phyloP scores from a whole-genome alignment of 2,888 invertebrate species.

The Perizoma affinitatum region DNA sequence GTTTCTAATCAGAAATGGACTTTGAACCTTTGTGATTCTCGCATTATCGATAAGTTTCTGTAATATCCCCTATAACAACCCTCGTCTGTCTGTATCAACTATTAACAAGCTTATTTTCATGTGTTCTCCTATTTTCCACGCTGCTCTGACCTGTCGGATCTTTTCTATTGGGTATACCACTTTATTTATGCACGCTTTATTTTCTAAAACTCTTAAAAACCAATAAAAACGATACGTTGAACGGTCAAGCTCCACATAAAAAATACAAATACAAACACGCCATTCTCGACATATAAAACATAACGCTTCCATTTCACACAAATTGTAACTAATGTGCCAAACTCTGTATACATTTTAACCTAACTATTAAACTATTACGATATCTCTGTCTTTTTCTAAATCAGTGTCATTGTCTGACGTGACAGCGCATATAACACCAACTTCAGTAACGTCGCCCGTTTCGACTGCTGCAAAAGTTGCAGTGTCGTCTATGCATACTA shows the following conservation, averaged over 20 bases:
- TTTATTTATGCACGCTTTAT: slow-evolving; percentile 62
- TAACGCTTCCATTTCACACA: slow-evolving; percentile 68
- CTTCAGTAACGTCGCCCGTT: slow-evolving; percentile 75
- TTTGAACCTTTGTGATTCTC: neutral
- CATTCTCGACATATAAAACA: slow-evolving; percentile 69
- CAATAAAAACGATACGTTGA: slow-evolving; percentile 74
- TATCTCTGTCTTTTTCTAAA: slow-evolving; percentile 26
- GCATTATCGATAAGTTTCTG: neutral
- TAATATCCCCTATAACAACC: slow-evolving; percentile 3
- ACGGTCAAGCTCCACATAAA: slow-evolving; percentile 80
- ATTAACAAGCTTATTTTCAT: slow-evolving; percentile 68
- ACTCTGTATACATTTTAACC: slow-evolving; percentile 55
- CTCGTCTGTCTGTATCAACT: slow-evolving; percentile 23
- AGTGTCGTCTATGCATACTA: slow-evolving; percentile 59
- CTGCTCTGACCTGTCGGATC: slow-evolving; percentile 79
- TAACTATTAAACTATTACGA: slow-evolving; percentile 60
- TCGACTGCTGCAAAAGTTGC: slow-evolving; percentile 68
- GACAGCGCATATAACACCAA: slow-evolving; percentile 80
- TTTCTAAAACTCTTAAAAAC: slow-evolving; percentile 57
- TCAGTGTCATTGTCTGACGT: slow-evolving; percentile 83
- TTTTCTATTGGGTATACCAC: slow-evolving; percentile 77
- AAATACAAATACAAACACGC: slow-evolving; percentile 80
- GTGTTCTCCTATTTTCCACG: slow-evolving; percentile 75
- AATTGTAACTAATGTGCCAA: slow-evolving; percentile 65
- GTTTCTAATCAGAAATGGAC: neutral